Percentiles rank a stretch among this genome's conserved stretches.
phyloP scores from a whole-genome alignment of 1,140 invertebrate species.

The Drosophila persimilis region DNA sequence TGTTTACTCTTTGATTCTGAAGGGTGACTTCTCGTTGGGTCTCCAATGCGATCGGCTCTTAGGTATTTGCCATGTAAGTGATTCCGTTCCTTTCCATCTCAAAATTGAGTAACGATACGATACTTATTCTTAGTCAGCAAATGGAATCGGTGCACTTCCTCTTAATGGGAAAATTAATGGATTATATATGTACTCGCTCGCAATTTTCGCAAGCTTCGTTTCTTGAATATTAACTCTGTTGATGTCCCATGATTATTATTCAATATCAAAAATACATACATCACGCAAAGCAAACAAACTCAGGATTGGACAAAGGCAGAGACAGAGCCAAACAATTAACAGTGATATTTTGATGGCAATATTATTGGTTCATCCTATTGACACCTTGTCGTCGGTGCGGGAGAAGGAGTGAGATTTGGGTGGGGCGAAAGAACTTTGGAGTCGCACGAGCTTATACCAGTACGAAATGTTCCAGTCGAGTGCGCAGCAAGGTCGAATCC shows the following conservation, averaged over 20 bases:
- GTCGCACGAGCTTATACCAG: not conserved
- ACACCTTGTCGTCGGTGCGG: slow-evolving; percentile 33
- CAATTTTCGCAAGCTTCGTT: slow-evolving; percentile 50
- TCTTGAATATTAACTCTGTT: not conserved
- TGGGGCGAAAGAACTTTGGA: slow-evolving; percentile 26
- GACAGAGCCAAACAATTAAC: slow-evolving; percentile 56
- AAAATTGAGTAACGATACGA: slow-evolving; percentile 14
- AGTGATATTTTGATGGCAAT: slow-evolving; percentile 40
- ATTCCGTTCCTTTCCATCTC: not conserved
- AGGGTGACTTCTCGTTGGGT: not conserved
- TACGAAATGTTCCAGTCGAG: slow-evolving; percentile 57
- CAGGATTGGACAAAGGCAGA: slow-evolving; percentile 34
- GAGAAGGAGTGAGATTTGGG: not conserved
- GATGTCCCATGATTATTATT: slow-evolving; percentile 70
- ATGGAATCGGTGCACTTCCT: not conserved
- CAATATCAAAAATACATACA: slow-evolving; percentile 45
- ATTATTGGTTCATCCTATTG: slow-evolving; percentile 49
- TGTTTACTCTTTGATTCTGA: too few species aligned
- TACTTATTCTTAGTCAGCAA: slow-evolving; percentile 30
- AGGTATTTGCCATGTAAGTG: slow-evolving; percentile 31
- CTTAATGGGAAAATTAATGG: not conserved
- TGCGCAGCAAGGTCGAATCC: slow-evolving; percentile 44
- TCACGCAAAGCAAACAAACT: slow-evolving; percentile 54
- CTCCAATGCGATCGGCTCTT: not conserved
- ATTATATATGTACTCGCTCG: not conserved